Evolutionary conservation across 2,888 invertebrate genomes (phyloP), one percentile per base, ranked within the genome.

Genomic region (Limnephilus auricula): DNA sequence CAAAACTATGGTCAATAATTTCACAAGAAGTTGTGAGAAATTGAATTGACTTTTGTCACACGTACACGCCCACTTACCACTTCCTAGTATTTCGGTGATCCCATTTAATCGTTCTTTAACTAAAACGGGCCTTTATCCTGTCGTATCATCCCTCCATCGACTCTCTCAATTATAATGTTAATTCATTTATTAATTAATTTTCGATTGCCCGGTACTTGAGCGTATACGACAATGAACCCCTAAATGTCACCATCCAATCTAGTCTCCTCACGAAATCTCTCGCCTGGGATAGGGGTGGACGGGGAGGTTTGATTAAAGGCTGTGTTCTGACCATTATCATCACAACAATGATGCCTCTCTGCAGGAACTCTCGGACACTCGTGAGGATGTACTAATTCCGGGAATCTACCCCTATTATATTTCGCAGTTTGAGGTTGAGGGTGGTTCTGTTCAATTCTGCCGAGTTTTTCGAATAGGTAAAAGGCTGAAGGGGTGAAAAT

Each of bases 191-290:
- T 32, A 80, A 80, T 32, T 80, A 32, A 80, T 80, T 80, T 85
- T 85, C 40, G 25, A 65, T 65, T 65, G 65, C 65, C 5, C 25
- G 65, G n/a, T 65, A 85, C 85, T 85, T 85, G 10, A n/a, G 34
- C 85, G 37, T 25, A 10, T 45, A 85, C 25, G 30, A 40, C 37
- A 85, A 85, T 85, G 85, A 40, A 34, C 82, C 82, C 5, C 34
- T 82, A 32, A 85, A 85, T 85, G 45, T 85, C 85, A 40, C 45
- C 85, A 85, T 85, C 85, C 85, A 85, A 85, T 85, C 40, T n/a
- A 45, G 85, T 25, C 65, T 65, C 25, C 65, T 65, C 25, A n/a
- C n/a, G 65, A 85, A 85, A 40, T n/a, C 40, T 45, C 40, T n/a
- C 65, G 65, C 65, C 65, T 65, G n/a, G 25, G 25, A n/a, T 30